Evolutionary conservation across 2,888 invertebrate genomes (phyloP).

Genomic region (Diarsia rubi): DNA sequence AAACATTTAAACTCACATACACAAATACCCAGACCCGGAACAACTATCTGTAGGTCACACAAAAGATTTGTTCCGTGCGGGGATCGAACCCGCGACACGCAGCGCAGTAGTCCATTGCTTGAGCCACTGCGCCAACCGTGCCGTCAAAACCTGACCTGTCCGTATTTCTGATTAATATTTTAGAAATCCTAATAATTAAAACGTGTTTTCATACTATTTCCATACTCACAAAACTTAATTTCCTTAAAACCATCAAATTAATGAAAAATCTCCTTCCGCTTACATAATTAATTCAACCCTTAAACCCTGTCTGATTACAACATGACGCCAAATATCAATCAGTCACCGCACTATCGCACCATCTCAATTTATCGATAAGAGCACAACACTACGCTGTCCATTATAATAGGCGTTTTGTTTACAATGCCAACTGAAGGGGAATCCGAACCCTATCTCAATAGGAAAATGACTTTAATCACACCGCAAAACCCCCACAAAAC

Average conservation of each 20-base stretch:
- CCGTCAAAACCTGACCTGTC: no score
- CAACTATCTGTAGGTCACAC: no score
- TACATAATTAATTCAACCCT: conserved; percentile 35
- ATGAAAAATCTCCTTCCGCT: background rate
- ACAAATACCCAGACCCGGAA: no score
- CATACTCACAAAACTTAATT: background rate
- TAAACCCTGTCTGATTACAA: conserved; percentile 38
- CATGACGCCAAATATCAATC: conserved; percentile 55
- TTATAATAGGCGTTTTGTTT: conserved; percentile 90
- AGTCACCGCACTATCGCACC: conserved; percentile 54
- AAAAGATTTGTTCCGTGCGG: no score
- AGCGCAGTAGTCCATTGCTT: no score
- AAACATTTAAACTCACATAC: no score
- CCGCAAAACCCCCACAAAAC: conserved; percentile 57
- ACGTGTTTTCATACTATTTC: background rate
- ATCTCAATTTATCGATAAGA: conserved; percentile 69
- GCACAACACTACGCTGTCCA: conserved; percentile 81
- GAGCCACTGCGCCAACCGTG: no score
- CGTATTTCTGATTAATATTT: background rate
- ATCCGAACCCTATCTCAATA: conserved; percentile 65
- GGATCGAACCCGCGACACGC: no score
- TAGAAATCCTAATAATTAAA: background rate
- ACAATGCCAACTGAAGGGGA: conserved; percentile 88
- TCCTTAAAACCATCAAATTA: conserved; percentile 2
- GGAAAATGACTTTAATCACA: conserved; percentile 67